A percentile compares a stretch with the other conserved stretches of the same genome.
Evolutionary conservation across 2,113 vertebrate species (phyloP).

Genomic region (Dipodomys merriami): DNA sequence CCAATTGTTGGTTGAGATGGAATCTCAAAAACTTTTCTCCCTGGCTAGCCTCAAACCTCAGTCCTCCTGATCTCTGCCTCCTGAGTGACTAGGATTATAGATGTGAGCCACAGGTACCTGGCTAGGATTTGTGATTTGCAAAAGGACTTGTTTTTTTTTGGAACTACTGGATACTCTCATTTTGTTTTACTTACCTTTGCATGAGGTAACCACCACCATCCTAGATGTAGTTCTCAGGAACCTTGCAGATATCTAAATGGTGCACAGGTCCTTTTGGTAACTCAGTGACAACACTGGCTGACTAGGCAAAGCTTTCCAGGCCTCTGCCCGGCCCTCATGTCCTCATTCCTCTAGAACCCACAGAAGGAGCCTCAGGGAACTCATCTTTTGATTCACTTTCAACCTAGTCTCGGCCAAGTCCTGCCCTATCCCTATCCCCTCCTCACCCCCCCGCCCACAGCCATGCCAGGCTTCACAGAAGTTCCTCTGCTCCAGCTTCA

Average conservation of each 20-base stretch:
- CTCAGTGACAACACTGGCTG: neutral
- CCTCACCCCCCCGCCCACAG: neutral
- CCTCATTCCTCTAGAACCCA: neutral
- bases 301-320: neutral
- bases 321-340: neutral
- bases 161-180: neutral
- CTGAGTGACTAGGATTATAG: too few relatives aligned
- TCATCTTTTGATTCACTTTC: neutral
- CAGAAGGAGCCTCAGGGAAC: neutral
- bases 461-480: neutral
- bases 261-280: slow-evolving; percentile 28
- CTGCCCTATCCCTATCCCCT: neutral
- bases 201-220: neutral
- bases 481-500: neutral
- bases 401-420: neutral
- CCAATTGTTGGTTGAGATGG: too few relatives aligned
- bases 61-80: too few relatives aligned
- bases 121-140: neutral
- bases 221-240: neutral
- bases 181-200: neutral
- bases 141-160: neutral
- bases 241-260: slow-evolving; percentile 25
- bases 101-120: too few relatives aligned
- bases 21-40: too few relatives aligned
- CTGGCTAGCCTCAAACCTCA: too few relatives aligned